Percentiles rank a stretch among this genome's conserved stretches.
These are phyloP conservation scores for Alligator sinensis DNA, from an alignment of 2,113 vertebrate species.

Conservation along the genomic window DNA sequence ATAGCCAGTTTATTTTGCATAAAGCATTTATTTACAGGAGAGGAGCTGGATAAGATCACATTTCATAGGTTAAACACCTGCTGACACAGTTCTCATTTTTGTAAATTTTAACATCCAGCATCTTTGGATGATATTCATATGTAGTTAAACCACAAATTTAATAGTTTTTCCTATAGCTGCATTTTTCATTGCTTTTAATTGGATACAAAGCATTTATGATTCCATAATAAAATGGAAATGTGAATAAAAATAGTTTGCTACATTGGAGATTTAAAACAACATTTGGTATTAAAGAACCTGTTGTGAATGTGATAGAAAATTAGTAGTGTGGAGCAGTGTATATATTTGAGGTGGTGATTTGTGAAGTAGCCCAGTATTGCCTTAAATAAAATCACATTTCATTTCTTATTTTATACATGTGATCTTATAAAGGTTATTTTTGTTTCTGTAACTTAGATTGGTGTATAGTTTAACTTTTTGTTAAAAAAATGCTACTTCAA, in stretches of 20 bases:
- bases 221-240: conserved; percentile 82
- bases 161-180: conserved; percentile 76
- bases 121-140: conserved; percentile 72
- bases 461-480: conserved; percentile 84
- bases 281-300: conserved; percentile 81
- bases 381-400: conserved; percentile 90
- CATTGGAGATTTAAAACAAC: conserved; percentile 80
- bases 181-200: conserved; percentile 78
- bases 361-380: conserved; percentile 91
- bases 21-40: conserved; percentile 75
- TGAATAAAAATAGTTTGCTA: conserved; percentile 85
- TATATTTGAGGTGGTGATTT: conserved; percentile 88
- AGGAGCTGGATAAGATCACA: conserved; percentile 73
- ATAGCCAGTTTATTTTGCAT: conserved; percentile 81
- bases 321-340: conserved; percentile 87
- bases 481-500: conserved; percentile 77
- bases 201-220: conserved; percentile 78
- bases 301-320: conserved; percentile 87
- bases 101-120: conserved; percentile 74
- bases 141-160: conserved; percentile 76
- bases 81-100: conserved; percentile 74
- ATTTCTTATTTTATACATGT: conserved; percentile 88
- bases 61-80: conserved; percentile 70
- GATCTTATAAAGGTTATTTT: conserved; percentile 83
- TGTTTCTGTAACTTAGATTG: conserved; percentile 82